Evolutionary conservation across 2,888 invertebrate genomes (phyloP).

Genomic region (Mythimna loreyi): DNA sequence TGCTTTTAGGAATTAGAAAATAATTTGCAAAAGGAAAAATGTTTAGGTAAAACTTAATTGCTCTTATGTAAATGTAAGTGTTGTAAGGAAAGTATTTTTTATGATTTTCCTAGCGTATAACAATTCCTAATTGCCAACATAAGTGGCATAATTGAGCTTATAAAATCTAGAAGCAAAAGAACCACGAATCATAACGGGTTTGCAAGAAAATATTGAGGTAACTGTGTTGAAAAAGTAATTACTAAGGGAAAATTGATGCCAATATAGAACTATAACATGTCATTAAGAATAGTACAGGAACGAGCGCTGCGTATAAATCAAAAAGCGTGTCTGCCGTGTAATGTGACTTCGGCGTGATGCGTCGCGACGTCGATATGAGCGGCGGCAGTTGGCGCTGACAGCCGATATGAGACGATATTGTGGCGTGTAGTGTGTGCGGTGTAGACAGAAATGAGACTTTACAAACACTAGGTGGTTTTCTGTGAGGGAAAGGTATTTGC

Average conservation of each 20-base stretch:
- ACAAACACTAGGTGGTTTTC: conserved; percentile 34
- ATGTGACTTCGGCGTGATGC: conserved; percentile 46
- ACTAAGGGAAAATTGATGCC: neutral
- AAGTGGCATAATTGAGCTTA: neutral
- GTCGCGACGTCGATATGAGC: conserved; percentile 60
- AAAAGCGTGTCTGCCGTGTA: conserved; percentile 56
- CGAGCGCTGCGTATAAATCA: conserved; percentile 54
- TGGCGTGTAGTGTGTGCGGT: conserved; percentile 15
- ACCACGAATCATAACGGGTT: neutral
- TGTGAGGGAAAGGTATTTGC: conserved; percentile 5
- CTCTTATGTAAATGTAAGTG: conserved; percentile 14
- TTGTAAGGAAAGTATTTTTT: conserved; percentile 8
- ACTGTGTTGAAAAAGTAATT: neutral
- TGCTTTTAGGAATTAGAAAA: conserved; percentile 31
- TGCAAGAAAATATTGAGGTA: neutral
- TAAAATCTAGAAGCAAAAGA: conserved; percentile 14
- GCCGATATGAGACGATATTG: conserved; percentile 58
- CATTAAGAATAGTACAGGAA: conserved; percentile 41
- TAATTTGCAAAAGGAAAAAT: conserved; percentile 12
- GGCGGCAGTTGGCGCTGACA: conserved; percentile 64
- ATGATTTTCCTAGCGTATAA: neutral
- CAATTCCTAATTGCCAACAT: neutral
- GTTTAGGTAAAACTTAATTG: conserved; percentile 4
- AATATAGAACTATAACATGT: conserved; percentile 20
- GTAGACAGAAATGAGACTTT: conserved; percentile 56